Percentiles rank a stretch among this genome's conserved stretches.
Evolutionary conservation across 2,888 invertebrate genomes (phyloP).

Genomic region (Arge pagana): DNA sequence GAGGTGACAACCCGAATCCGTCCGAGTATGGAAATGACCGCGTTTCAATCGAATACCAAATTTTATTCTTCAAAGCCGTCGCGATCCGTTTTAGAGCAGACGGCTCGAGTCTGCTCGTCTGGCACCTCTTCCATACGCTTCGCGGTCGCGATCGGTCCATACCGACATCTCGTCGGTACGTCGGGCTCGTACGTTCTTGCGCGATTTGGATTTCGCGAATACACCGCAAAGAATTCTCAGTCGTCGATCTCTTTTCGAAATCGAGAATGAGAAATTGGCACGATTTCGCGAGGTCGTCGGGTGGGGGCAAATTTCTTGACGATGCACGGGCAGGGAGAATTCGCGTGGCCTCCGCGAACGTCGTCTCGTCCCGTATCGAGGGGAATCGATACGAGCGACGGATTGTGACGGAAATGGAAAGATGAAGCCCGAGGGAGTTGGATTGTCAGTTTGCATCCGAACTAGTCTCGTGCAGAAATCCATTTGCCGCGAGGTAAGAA

Average conservation of each 20-base stretch:
- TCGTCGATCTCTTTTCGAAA: no score
- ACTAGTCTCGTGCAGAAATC: slow-evolving; percentile 22
- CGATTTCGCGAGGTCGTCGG: no score
- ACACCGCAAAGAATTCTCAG: no score
- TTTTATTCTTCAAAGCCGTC: slow-evolving; percentile 21
- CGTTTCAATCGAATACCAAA: slow-evolving; percentile 21
- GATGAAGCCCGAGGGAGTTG: slow-evolving; percentile 23
- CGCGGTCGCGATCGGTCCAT: not conserved
- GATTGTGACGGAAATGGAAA: slow-evolving; percentile 29
- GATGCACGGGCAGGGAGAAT: slow-evolving; percentile 13
- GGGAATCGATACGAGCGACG: slow-evolving; percentile 28
- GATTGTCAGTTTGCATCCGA: slow-evolving; percentile 27
- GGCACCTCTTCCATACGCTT: not conserved
- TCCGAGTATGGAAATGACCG: slow-evolving; percentile 18
- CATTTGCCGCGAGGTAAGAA: slow-evolving; percentile 22
- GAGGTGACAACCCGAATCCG: slow-evolving; percentile 9
- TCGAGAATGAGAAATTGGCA: no score
- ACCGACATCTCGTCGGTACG: no score
- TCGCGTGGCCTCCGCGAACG: slow-evolving; percentile 21
- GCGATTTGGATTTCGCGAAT: no score
- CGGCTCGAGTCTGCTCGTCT: slow-evolving; percentile 7
- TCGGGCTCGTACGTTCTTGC: no score
- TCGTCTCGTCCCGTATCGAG: slow-evolving; percentile 23
- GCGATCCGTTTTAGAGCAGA: slow-evolving; percentile 23
- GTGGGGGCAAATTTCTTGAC: no score